Percentiles rank a stretch among this genome's conserved stretches.
These are phyloP conservation scores for Poeciliopsis occidentalis DNA, from an alignment of 2,113 vertebrate genomes.

Conservation along the genomic window DNA sequence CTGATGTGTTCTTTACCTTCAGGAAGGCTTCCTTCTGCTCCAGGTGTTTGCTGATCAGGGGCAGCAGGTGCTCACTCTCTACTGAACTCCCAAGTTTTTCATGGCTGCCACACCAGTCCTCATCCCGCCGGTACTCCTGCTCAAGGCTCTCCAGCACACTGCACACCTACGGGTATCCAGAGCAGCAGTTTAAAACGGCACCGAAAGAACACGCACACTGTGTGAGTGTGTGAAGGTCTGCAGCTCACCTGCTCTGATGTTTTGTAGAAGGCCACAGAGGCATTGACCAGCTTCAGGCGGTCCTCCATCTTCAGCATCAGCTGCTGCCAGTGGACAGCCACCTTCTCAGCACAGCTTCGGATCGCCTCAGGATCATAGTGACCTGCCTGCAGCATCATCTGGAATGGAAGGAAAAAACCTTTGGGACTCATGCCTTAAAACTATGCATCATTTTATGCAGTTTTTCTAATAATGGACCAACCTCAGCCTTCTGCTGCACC, in stretches of 20 bases:
- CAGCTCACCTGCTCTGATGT: slow-evolving; percentile 92
- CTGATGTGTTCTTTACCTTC: slow-evolving; percentile 61
- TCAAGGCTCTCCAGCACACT: slow-evolving; percentile 96
- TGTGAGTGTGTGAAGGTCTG: not conserved
- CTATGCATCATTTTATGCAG: not conserved
- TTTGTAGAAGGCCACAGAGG: slow-evolving; percentile 98
- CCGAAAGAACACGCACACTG: not conserved
- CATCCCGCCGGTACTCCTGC: slow-evolving; percentile 95
- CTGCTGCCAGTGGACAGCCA: slow-evolving; percentile 98
- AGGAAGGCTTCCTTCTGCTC: slow-evolving; percentile 99
- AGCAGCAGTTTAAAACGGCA: too few relatives aligned
- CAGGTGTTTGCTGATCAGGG: slow-evolving; percentile 97
- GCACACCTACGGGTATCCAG: slow-evolving; percentile 84
- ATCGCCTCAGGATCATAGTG: slow-evolving; percentile 95
- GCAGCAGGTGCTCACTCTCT: slow-evolving; percentile 92
- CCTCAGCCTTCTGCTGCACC: slow-evolving; percentile 96
- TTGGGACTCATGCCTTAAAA: not conserved
- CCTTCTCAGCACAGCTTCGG: slow-evolving; percentile 93
- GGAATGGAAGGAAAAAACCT: not conserved
- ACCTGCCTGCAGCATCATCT: slow-evolving; percentile 89
- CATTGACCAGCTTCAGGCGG: slow-evolving; percentile 96
- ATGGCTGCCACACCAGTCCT: slow-evolving; percentile 97
- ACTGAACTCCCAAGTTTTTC: slow-evolving; percentile 89
- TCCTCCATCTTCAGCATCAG: slow-evolving; percentile 99
- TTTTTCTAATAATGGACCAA: slow-evolving; percentile 18